Percentiles rank a stretch among this genome's conserved stretches.
phyloP scores from a whole-genome alignment of 2,797 vertebrate genomes.

The Sparus aurata region DNA sequence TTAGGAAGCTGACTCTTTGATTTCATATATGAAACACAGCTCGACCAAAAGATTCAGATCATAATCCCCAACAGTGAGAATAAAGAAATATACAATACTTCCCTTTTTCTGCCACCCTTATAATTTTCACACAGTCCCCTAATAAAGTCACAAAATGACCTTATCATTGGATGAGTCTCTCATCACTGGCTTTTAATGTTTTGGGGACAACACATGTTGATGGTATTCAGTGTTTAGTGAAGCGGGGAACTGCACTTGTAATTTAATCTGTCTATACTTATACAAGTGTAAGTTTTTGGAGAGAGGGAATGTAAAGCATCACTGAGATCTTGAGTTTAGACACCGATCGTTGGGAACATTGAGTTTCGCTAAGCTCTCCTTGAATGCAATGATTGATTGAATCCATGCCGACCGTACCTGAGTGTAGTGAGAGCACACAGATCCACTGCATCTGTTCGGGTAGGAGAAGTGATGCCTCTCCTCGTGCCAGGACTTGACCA shows the following conservation, averaged over 20 bases:
- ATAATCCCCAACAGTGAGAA: neutral
- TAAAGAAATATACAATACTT: neutral
- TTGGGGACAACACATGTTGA: neutral
- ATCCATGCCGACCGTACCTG: constrained; percentile 82
- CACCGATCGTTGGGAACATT: neutral
- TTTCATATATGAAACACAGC: no score
- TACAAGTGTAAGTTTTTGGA: no score
- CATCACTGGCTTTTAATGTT: neutral
- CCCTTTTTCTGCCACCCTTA: neutral
- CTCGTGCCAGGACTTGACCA: constrained; percentile 89
- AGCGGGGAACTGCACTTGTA: no score
- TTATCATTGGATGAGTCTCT: neutral
- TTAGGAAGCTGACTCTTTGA: no score
- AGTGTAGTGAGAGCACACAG: constrained; percentile 92
- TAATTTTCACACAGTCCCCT: neutral
- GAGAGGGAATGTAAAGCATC: neutral
- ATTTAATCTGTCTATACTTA: neutral
- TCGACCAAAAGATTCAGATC: no score
- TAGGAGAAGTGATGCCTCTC: constrained; percentile 89
- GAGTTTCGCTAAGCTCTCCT: neutral
- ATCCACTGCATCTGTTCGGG: constrained; percentile 87
- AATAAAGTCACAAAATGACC: neutral
- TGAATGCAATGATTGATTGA: neutral
- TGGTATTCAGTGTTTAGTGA: neutral
- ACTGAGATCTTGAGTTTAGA: neutral